Conservation (phyloP, 2,113 vertebrate species). For the Sisor rabdophorus region DNA sequence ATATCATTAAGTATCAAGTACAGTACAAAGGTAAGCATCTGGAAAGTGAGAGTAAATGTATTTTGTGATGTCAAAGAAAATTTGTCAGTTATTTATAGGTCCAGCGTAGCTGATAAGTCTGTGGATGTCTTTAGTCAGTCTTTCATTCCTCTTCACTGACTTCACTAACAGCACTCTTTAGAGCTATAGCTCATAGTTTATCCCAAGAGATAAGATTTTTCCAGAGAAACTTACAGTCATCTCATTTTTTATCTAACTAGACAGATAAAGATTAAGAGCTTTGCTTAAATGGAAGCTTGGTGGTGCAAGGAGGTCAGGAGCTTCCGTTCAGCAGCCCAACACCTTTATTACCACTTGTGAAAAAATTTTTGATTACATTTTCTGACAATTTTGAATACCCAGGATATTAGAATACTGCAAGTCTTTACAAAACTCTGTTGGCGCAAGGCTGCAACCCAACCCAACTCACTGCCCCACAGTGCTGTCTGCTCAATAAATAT, state of each 20-base stretch:
- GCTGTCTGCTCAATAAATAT: slow-evolving; percentile 4
- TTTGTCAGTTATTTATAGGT: background rate
- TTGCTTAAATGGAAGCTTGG: too few relatives aligned
- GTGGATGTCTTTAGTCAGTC: background rate
- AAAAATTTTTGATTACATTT: too few relatives aligned
- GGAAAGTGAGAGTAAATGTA: slow-evolving; percentile 2
- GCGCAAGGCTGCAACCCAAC: background rate
- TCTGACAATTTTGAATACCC: too few relatives aligned
- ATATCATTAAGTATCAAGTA: background rate
- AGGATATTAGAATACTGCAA: too few relatives aligned
- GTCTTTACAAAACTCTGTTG: background rate
- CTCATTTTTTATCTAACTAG: too few relatives aligned
- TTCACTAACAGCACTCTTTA: background rate
- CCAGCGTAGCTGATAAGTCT: background rate
- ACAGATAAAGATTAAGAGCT: too few relatives aligned
- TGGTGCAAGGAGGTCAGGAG: too few relatives aligned
- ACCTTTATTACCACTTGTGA: too few relatives aligned
- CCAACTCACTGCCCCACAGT: background rate
- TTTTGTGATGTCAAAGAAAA: background rate
- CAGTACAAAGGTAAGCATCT: background rate
- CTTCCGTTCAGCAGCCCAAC: too few relatives aligned
- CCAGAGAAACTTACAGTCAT: too few relatives aligned
- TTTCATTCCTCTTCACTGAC: background rate
- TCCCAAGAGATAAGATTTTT: too few relatives aligned
- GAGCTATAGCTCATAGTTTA: too few relatives aligned